A percentile compares a stretch with the other conserved stretches of the same genome.
phyloP scores from a whole-genome alignment of 2,113 vertebrate genomes.

The Hirundichthys speculiger region DNA sequence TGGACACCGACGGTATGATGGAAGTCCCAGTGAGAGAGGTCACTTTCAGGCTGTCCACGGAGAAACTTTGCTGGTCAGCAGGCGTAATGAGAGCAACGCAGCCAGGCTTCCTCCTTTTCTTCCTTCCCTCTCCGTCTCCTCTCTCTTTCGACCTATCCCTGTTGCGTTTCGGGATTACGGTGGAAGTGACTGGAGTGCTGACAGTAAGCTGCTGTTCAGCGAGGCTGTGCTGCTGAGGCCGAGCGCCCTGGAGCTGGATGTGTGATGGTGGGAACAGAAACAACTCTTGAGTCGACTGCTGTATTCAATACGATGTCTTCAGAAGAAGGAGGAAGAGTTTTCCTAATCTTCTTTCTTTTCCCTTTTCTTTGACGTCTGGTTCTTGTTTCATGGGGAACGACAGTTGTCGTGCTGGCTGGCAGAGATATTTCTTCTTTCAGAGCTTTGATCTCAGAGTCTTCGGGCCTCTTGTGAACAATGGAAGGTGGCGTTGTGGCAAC shows the following conservation, averaged over 20 bases:
- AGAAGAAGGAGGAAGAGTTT: conserved; percentile 1
- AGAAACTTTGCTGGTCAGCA: conserved; percentile 26
- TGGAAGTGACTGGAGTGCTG: conserved; percentile 29
- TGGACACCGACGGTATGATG: background rate
- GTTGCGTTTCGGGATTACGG: conserved; percentile 47
- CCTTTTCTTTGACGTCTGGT: conserved; percentile 31
- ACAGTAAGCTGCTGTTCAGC: conserved; percentile 36
- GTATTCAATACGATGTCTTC: conserved; percentile 15
- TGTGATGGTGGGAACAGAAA: conserved; percentile 21
- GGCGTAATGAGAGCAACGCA: conserved; percentile 22
- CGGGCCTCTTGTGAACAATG: conserved; percentile 25
- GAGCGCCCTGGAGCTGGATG: background rate
- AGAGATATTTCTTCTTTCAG: conserved; percentile 7
- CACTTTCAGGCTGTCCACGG: conserved; percentile 34
- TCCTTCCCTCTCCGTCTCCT: conserved; percentile 33
- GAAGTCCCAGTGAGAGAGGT: conserved; percentile 7
- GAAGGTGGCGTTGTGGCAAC: conserved; percentile 23
- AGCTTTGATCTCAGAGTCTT: background rate
- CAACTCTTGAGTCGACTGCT: conserved; percentile 32
- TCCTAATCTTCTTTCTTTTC: conserved; percentile 43
- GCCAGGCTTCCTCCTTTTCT: conserved; percentile 55
- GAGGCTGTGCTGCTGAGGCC: conserved; percentile 23
- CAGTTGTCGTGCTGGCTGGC: background rate
- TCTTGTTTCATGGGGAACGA: conserved; percentile 20
- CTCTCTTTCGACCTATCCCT: conserved; percentile 67